Percentiles rank a stretch among this genome's conserved stretches.
phyloP scores from a whole-genome alignment of 35 echinoderm and acorn worm genomes.

The Anneissia japonica region DNA sequence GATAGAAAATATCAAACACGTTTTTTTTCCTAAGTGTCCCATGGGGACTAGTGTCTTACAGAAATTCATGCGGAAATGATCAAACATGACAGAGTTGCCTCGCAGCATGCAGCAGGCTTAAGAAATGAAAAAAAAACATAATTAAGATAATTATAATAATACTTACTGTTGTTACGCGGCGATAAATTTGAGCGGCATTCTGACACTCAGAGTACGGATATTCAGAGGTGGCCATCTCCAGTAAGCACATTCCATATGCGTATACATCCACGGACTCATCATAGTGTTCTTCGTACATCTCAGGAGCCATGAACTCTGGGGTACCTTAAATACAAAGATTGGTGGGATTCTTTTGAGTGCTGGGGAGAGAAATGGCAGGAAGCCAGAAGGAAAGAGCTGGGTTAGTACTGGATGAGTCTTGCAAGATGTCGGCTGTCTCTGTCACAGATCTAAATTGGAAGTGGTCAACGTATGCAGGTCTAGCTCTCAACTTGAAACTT shows the following conservation, averaged over 20 bases:
- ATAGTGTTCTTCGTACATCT: constrained; percentile 99
- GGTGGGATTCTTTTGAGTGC: constrained; percentile 16
- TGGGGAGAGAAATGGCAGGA: constrained; percentile 7
- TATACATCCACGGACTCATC: constrained; percentile 98
- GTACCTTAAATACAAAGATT: constrained; percentile 94
- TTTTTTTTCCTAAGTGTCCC: not conserved
- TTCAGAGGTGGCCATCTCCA: constrained; percentile 99
- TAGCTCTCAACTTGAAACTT: not conserved
- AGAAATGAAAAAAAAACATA: no score
- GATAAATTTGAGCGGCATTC: constrained; percentile 97
- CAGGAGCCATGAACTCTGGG: constrained; percentile 99
- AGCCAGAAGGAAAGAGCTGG: not conserved
- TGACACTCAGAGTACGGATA: constrained; percentile 88
- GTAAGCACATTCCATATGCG: constrained; percentile 96
- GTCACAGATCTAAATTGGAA: not conserved
- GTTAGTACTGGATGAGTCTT: not conserved
- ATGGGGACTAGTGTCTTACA: not conserved
- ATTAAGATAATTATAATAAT: no score
- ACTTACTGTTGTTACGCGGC: constrained; percentile 89
- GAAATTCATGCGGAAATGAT: no score
- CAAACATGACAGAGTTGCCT: no score
- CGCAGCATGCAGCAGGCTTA: no score
- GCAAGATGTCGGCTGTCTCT: not conserved
- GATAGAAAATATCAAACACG: not conserved
- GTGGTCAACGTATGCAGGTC: not conserved